Conservation (phyloP, 2,888 invertebrate species). For the Patella caerulea region DNA sequence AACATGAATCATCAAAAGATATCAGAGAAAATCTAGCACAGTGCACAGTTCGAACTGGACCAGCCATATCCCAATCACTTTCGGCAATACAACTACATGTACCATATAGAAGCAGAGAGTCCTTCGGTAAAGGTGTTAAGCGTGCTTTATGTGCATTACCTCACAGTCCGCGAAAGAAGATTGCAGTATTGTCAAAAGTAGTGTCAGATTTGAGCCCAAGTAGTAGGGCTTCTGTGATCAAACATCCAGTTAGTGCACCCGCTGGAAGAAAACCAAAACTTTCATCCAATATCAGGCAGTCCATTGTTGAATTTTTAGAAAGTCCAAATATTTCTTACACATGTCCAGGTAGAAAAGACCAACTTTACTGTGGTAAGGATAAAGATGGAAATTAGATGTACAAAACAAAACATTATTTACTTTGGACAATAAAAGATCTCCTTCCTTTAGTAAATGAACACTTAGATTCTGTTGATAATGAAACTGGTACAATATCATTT, state of each 20-base stretch:
- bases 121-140: no score
- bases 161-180: no score
- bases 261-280: no score
- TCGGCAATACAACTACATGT: no score
- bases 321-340: not conserved
- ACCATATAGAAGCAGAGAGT: no score
- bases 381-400: not conserved
- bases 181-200: no score
- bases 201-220: not conserved
- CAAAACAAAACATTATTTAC: not conserved
- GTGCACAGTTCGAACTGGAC: no score
- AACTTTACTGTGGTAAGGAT: not conserved
- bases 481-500: not conserved
- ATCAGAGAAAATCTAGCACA: no score
- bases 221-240: not conserved
- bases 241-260: not conserved
- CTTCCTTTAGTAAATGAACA: not conserved
- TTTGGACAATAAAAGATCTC: constrained; percentile 1
- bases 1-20: no score
- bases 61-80: no score
- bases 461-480: not conserved
- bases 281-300: no score
- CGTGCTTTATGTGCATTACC: no score
- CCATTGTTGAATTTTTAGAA: not conserved
- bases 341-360: not conserved